Evolutionary conservation across 92 coral and sea anemone genomes (phyloP).

Genomic region (Isaurus tuberculatus): DNA sequence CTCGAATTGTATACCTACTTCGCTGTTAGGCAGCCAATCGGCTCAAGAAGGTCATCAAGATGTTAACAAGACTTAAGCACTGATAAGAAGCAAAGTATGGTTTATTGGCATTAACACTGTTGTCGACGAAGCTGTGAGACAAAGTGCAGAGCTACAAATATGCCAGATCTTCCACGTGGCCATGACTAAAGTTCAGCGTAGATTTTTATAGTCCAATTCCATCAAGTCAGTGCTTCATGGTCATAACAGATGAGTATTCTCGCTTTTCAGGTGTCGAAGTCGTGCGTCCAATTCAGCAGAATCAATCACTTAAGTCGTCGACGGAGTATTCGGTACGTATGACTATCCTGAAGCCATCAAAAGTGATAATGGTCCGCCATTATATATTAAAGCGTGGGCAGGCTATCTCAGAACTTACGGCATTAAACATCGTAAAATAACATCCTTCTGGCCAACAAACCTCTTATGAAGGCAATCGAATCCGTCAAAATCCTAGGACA

Average conservation of each 20-base stretch:
- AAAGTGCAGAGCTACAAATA: slow-evolving; percentile 28
- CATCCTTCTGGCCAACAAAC: slow-evolving; percentile 11
- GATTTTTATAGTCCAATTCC: slow-evolving; percentile 52
- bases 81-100: slow-evolving; percentile 25
- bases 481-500: slow-evolving; percentile 30
- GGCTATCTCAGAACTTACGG: slow-evolving; percentile 24
- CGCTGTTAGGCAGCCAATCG: slow-evolving; percentile 24
- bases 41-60: slow-evolving; percentile 52
- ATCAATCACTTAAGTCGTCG: slow-evolving; percentile 24
- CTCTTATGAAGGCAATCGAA: slow-evolving; percentile 28
- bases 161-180: slow-evolving; percentile 42
- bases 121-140: slow-evolving; percentile 18
- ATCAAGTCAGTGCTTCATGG: slow-evolving; percentile 39
- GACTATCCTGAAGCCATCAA: slow-evolving; percentile 49
- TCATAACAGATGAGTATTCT: slow-evolving; percentile 5
- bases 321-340: slow-evolving; percentile 34
- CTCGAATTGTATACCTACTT: slow-evolving; percentile 41
- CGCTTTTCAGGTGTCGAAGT: slow-evolving; percentile 49
- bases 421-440: slow-evolving; percentile 25
- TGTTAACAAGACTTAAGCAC: slow-evolving; percentile 40
- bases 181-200: too few relatives aligned
- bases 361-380: slow-evolving; percentile 54
- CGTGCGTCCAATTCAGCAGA: slow-evolving; percentile 36
- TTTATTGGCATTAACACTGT: slow-evolving; percentile 23
- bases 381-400: slow-evolving; percentile 46